A percentile compares a stretch with the other conserved stretches of the same genome.
Evolutionary conservation across 2,113 vertebrate species (phyloP).

Genomic region (Orcinus orca): DNA sequence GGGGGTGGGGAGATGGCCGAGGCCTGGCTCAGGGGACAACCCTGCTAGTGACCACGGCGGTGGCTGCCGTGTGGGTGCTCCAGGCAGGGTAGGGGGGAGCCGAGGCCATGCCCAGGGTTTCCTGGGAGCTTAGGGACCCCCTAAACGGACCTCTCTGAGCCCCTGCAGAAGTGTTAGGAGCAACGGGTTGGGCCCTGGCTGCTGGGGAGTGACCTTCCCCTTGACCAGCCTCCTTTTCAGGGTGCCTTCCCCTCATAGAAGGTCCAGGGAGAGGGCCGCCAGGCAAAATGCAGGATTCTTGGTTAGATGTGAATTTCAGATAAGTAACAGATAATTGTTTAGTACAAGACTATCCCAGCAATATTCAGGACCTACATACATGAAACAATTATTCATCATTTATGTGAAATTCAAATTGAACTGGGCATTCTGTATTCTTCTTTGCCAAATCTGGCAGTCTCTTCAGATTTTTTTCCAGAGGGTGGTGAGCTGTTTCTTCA

Average conservation of each 20-base stretch:
- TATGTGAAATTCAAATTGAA: neutral
- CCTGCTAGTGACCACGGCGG: neutral
- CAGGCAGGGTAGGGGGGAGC: too few relatives aligned
- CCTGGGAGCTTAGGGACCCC: neutral
- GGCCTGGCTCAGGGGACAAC: neutral
- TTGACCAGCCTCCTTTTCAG: neutral
- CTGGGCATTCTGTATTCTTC: neutral
- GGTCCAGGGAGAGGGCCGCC: neutral
- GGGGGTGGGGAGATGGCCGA: neutral
- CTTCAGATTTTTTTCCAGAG: neutral
- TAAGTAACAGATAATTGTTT: neutral
- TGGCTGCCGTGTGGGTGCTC: neutral
- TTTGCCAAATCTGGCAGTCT: neutral
- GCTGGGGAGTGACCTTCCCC: neutral
- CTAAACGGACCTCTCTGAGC: neutral
- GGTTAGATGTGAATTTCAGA: neutral
- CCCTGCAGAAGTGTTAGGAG: neutral
- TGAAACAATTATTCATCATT: neutral
- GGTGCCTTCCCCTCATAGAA: neutral
- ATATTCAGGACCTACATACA: neutral
- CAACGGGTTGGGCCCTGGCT: neutral
- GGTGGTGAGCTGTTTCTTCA: neutral
- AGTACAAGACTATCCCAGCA: neutral
- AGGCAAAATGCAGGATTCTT: neutral
- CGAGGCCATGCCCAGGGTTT: neutral